A percentile compares a stretch with the other conserved stretches of the same genome.
These are phyloP conservation scores for Parotocinclus haroldoi DNA, from an alignment of 2,797 vertebrate species.

Conservation along the genomic window DNA sequence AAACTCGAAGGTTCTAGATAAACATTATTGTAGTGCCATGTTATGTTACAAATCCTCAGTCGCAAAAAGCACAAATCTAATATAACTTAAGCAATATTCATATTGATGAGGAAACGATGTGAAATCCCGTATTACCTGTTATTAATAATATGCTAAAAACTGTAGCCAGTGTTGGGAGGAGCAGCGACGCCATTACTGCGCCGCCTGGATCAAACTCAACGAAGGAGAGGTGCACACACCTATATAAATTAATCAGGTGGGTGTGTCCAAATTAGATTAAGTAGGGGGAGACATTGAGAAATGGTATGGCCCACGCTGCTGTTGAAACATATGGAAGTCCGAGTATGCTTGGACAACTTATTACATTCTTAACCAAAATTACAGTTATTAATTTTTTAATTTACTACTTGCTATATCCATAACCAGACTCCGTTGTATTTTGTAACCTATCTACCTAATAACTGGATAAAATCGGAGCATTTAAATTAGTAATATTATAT, in stretches of 20 bases:
- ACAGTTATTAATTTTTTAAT: too few relatives aligned
- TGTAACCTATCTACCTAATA: too few relatives aligned
- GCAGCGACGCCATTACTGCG: constrained; percentile 30
- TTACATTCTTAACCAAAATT: too few relatives aligned
- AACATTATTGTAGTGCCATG: too few relatives aligned
- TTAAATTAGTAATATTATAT: too few relatives aligned
- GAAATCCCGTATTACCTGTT: constrained; percentile 26
- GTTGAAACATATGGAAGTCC: too few relatives aligned
- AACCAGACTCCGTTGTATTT: too few relatives aligned
- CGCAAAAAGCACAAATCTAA: background rate
- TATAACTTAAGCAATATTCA: fast-evolving
- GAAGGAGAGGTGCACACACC: background rate
- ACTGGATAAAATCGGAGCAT: too few relatives aligned
- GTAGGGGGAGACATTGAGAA: background rate
- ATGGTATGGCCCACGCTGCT: background rate
- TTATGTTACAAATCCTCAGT: too few relatives aligned
- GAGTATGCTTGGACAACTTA: too few relatives aligned
- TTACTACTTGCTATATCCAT: too few relatives aligned
- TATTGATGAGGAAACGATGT: background rate
- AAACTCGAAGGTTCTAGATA: too few relatives aligned
- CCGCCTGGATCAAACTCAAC: constrained; percentile 13
- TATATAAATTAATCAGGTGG: background rate
- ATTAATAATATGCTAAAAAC: constrained; percentile 7
- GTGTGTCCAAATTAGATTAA: background rate
- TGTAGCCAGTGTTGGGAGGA: background rate